Evolutionary conservation across 2,113 vertebrate species (phyloP), one percentile per base, ranked within the genome.

Genomic region (Neolamprologus cancellatus): DNA sequence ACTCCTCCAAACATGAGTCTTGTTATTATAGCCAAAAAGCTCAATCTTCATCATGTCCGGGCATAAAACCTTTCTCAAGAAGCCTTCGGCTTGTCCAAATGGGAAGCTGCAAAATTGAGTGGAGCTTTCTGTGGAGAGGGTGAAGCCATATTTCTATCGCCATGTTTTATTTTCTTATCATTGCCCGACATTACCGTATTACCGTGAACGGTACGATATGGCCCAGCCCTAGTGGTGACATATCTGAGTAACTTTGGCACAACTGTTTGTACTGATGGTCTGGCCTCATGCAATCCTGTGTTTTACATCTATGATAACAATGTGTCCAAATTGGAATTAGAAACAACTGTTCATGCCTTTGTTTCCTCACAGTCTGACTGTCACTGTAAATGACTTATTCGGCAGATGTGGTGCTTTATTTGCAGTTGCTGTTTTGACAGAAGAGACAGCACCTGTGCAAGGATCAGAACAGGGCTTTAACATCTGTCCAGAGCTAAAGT

Each of bases 201-300:
- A n/a, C 8, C 48, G 48, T 50, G 48, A 18, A 50, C 17, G 17
- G 3, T 9, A 0, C 0, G 17, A 50, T 50, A 50, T 50, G 0
- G 48, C 48, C 48, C 48, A 50, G 48, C 48, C 48, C 48, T 18
- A 9, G 48, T 50, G 48, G 48, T 50, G 48, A 50, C 48, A 28
- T 28, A 57, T 57, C 25, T 28, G 54, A 8, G 54, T 28, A 28
- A 28, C 25, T 55, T 55, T 0, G 4, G 7, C 23, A 15, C 23
- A 15, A 8, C 54, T 55, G 54, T 28, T 55, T 55, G 23, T 28
- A 28, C 54, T 57, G 54, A 28, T 57, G 25, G 14, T 15, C 13
- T 28, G 15, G 25, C 14, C 25, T 59, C 25, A 59, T 30, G 25
- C 55, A 57, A 8, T 30, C 0, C 54, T 57, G 25, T 57, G 54